These are phyloP conservation scores for Rhagologus leucostigma DNA, from an alignment of 2,113 vertebrate genomes.

Conservation along the genomic window DNA sequence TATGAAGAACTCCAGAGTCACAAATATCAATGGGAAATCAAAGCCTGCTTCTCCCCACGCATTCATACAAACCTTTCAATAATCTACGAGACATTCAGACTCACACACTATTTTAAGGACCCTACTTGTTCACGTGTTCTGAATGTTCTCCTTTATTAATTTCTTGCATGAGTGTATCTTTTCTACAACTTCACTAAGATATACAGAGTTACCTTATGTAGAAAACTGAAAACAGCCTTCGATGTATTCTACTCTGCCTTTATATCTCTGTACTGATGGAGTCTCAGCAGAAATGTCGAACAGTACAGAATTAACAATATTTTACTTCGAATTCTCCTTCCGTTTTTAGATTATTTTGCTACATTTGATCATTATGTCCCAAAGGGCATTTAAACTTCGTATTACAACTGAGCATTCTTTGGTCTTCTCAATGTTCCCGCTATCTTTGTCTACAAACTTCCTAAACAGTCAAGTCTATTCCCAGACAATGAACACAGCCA, in stretches of 20 bases:
- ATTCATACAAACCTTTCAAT: background rate
- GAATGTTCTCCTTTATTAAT: background rate
- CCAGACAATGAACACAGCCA: background rate
- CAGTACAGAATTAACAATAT: background rate
- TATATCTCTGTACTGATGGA: background rate
- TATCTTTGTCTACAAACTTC: background rate
- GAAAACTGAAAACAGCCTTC: background rate
- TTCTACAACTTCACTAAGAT: background rate
- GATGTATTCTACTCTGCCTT: background rate
- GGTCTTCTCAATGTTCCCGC: background rate
- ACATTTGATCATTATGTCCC: background rate
- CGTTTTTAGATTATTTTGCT: background rate
- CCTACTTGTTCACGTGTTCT: background rate
- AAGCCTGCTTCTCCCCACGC: background rate
- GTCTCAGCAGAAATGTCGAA: background rate
- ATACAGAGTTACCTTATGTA: fast-evolving
- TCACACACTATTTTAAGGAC: background rate
- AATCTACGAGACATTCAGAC: background rate
- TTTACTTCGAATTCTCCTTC: background rate
- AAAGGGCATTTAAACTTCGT: background rate
- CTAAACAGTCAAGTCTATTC: background rate
- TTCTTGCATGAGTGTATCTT: background rate
- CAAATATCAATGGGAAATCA: background rate
- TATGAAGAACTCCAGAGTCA: background rate
- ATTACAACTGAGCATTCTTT: background rate